A percentile compares a stretch with the other conserved stretches of the same genome.
Evolutionary conservation across 2,113 vertebrate genomes (phyloP).

Genomic region (Anolis carolinensis): DNA sequence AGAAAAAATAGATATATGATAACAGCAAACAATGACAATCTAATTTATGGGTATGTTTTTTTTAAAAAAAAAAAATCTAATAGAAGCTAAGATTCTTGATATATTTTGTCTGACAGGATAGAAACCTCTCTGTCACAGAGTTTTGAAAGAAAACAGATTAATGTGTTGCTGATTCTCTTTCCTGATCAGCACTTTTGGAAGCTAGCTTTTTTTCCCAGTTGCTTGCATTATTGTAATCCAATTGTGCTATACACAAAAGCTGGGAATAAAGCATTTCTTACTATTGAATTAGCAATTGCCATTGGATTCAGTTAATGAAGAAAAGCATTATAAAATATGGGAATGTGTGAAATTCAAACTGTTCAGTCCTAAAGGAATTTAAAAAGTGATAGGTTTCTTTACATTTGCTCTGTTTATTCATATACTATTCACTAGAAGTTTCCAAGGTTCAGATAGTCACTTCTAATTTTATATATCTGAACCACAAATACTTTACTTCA

Average conservation of each 20-base stretch:
- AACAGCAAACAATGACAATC: background rate
- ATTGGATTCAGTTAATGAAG: background rate
- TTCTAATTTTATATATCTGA: slow-evolving; percentile 1
- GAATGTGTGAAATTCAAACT: slow-evolving; percentile 15
- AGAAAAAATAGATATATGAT: background rate
- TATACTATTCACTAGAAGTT: background rate
- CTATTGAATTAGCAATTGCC: background rate
- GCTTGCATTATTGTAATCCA: background rate
- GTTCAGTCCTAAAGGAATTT: background rate
- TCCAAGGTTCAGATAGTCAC: background rate
- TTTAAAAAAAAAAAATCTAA: background rate
- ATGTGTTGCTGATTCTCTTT: background rate
- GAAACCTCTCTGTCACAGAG: background rate
- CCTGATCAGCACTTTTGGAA: fast-evolving
- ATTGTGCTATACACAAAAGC: background rate
- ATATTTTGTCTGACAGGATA: background rate
- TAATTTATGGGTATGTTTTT: no score
- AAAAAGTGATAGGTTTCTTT: background rate
- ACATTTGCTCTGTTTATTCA: background rate
- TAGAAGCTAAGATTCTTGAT: background rate
- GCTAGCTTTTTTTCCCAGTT: background rate
- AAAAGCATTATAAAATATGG: slow-evolving; percentile 21
- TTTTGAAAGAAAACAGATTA: background rate
- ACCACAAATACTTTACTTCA: background rate
- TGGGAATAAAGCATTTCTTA: fast-evolving